Percentiles rank a stretch among this genome's conserved stretches.
Evolutionary conservation across 2,888 invertebrate genomes (phyloP).

Genomic region (Caenorhabditis sinica): DNA sequence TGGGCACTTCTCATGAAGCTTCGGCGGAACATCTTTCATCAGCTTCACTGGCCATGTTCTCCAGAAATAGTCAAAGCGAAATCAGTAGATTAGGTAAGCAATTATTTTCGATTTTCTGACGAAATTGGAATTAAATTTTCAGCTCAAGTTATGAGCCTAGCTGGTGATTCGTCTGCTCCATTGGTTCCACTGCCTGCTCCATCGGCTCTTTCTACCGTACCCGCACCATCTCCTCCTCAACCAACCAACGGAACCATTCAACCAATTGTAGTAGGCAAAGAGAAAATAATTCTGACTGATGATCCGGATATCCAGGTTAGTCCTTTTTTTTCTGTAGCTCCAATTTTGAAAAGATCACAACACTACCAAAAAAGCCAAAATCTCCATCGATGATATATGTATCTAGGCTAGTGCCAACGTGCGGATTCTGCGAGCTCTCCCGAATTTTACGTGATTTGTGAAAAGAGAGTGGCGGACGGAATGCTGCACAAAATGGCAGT

Average conservation of each 20-base stretch:
- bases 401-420: constrained; percentile 25
- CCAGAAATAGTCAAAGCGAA: constrained; percentile 38
- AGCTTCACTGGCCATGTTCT: constrained; percentile 30
- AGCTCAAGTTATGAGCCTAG: constrained; percentile 47
- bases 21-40: constrained; percentile 50
- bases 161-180: constrained; percentile 26
- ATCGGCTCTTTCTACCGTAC: not conserved
- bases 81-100: constrained; percentile 44
- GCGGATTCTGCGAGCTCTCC: constrained; percentile 48
- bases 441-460: constrained; percentile 60
- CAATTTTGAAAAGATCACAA: constrained; percentile 22
- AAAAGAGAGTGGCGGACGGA: constrained; percentile 38
- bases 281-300: constrained; percentile 58
- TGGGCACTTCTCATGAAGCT: constrained; percentile 51
- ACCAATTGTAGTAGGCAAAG: constrained; percentile 13
- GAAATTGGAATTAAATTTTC: not conserved
- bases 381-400: not conserved
- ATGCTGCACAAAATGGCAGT: constrained; percentile 42
- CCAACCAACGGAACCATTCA: not conserved
- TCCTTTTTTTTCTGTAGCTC: not conserved
- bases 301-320: constrained; percentile 66
- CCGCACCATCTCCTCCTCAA: not conserved
- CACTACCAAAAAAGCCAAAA: not conserved
- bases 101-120: not conserved
- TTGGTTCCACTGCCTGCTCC: not conserved